Evolutionary conservation across 2,113 vertebrate species (phyloP), one percentile per base, ranked within the genome.

Genomic region (Brevimyrus niger): DNA sequence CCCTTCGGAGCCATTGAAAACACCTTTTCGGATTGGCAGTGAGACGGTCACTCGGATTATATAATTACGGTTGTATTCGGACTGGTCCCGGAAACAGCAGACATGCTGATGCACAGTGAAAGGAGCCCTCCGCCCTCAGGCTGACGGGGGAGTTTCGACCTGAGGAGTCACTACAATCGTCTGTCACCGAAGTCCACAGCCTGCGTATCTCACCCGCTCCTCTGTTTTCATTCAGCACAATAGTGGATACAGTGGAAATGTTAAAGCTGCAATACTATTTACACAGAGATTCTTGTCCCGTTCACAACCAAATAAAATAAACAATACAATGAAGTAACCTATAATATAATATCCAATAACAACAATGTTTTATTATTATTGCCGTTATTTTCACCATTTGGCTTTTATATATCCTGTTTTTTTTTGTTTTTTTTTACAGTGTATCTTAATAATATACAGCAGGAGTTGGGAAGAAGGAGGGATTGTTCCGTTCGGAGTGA

Each of bases 341-440:
- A 87, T 19, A 31, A 53, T 87, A 27, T 87, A 87, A 87, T 48
- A 87, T 35, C 46, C 85, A 87, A 53, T 87, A 87, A 53, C 48
- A 53, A 87, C 50, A 51, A 31, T 55, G 44, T 47, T 47, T 13
- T 47, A 84, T 53, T 53, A 53, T 55, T 53, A 87, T 87, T 87
- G 85, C 50, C 50, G 35, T 87, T 53, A 55, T 48, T 87, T 87
- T 87, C 48, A 87, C 85, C 50, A 47, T 53, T 53, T 53, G 85
- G 35, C 47, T 87, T 87, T 53, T 55, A 47, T 84, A n/a, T 53
- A 87, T 47, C 44, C 44, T 47, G 19, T 44, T 46, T 47, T 42
- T 35, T 47, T 42, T 35, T 1, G 7, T 83, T 84, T 84, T 47
- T 44, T 44, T 44, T 44, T 44, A 84, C 44, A 47, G 19, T 46